Evolutionary conservation across 2,113 vertebrate species (phyloP), one percentile per base, ranked within the genome.

Genomic region (Etheostoma cragini): DNA sequence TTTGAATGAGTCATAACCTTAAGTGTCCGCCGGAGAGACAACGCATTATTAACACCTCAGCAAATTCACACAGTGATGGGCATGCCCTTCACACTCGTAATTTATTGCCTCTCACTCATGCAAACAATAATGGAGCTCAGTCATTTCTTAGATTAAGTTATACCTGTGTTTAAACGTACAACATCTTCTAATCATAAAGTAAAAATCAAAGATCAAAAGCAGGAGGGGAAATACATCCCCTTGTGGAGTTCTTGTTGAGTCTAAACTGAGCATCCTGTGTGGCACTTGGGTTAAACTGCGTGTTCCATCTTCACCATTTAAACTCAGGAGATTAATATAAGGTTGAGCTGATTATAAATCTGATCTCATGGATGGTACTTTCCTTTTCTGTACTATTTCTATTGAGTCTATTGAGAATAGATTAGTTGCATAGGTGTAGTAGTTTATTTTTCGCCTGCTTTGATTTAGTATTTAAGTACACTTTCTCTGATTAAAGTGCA

Each of bases 1-100:
- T 87, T 76, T 85, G 84, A 88, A 76, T 81, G 88, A 89, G 87
- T 78, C 81, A 80, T 85, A 92, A 89, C 82, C 91, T 84, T 80
- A 78, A 79, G 64, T 78, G 78, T 90, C 85, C 73, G 78, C 26
- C 21, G 38, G 69, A 84, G 79, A 88, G 82, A 85, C 84, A 76
- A 66, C 21, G 16, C 63, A 10, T 85, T 89, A 88, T 84, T 83
- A 87, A 80, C 81, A 84, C 72, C 83, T 92, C 83, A 88, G 88
- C 92, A 91, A 64, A 88, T 86, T 91, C 50, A 14, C 78, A 35
- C 80, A n/a, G 61, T 68, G 80, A 89, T 87, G 81, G 87, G 35
- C 72, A 64, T 73, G 83, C 54, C 89, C 91, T 91, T 80, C 67
- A 84, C 66, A 68, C 73, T 60, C 13, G 21, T 1, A 22, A 67